Conservation (phyloP, 1,140 invertebrate species). For the Drosophila lacertosa region DNA sequence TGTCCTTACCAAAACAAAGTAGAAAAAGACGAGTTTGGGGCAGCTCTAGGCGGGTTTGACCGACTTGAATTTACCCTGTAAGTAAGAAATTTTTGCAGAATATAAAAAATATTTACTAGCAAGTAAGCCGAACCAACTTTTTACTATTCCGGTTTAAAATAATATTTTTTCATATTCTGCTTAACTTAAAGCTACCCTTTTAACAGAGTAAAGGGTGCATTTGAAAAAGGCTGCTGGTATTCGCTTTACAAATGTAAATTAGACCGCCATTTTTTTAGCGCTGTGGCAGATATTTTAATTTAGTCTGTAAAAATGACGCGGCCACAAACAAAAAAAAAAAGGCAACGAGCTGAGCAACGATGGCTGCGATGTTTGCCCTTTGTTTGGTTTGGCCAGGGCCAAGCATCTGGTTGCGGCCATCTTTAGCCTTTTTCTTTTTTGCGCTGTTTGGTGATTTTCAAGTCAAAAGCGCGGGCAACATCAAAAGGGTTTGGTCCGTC, state of each 20-base stretch:
- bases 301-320: slow-evolving; percentile 81
- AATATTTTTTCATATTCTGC: background rate
- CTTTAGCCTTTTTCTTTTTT: slow-evolving; percentile 50
- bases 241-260: slow-evolving; percentile 82
- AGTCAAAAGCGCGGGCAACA: slow-evolving; percentile 74
- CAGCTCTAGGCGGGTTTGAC: background rate
- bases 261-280: slow-evolving; percentile 74
- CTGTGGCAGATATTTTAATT: slow-evolving; percentile 74
- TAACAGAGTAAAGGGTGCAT: background rate
- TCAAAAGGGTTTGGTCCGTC: slow-evolving; percentile 76
- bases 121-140: too few species aligned
- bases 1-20: slow-evolving; percentile 34
- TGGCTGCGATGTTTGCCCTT: slow-evolving; percentile 53
- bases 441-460: slow-evolving; percentile 64
- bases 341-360: slow-evolving; percentile 22
- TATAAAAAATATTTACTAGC: too few species aligned
- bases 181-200: background rate
- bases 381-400: slow-evolving; percentile 61
- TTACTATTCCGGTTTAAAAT: too few species aligned
- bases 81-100: too few species aligned
- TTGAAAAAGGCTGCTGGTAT: slow-evolving; percentile 71
- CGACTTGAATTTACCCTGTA: background rate
- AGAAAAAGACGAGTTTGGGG: slow-evolving; percentile 10
- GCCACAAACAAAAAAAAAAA: slow-evolving; percentile 65
- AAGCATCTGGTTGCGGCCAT: slow-evolving; percentile 25